Base-by-base conservation (phyloP, 2,113 vertebrate species). In the Vidua macroura region DNA sequence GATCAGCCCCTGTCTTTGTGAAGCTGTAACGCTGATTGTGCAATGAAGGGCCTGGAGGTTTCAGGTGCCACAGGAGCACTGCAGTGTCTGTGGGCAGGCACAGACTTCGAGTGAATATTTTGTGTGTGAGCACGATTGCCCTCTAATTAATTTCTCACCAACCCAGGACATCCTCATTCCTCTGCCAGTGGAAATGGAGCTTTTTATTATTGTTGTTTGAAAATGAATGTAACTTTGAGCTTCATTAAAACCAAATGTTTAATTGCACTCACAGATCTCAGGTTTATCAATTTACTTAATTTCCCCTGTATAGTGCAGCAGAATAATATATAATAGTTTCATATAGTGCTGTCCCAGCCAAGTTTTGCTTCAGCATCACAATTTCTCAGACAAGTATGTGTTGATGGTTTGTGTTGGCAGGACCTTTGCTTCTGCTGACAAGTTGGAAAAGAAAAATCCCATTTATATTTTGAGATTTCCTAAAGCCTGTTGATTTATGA, bases 381-480 rank as follows among this genome's bases (percentile, higher is more conserved):
- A 56, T 96, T 97, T 92, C 92, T 93, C 92, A 96, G 94, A 95
- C 94, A 96, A 96, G 92, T 92, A 94, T 94, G 93, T 69, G 62
- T 90, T 95, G 96, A 94, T 94, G 92, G 96, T 97, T 97, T 97
- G 93, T 95, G 91, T 97, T 97, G 97, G 96, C 96, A 93, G 80
- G 70, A 92, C 81, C 62, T 94, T 62, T 93, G 90, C 94, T 97
- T 95, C 94, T 97, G 90, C 96, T 96, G 95, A 96, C 96, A 97
- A 94, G 73, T 11, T 97, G 96, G 95, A 94, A 93, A 96, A 95
- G 97, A 93, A 96, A 96, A 96, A 95, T 96, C 94, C 69, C 94
- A 86, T 96, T 96, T 97, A 96, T 96, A 95, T 96, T 95, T 96
- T 92, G 93, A 96, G 90, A 97, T 97, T 97, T 97, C 95, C 96